phyloP scores from a whole-genome alignment of 2,888 invertebrate species.

The Drosophila pseudotalamancana region DNA sequence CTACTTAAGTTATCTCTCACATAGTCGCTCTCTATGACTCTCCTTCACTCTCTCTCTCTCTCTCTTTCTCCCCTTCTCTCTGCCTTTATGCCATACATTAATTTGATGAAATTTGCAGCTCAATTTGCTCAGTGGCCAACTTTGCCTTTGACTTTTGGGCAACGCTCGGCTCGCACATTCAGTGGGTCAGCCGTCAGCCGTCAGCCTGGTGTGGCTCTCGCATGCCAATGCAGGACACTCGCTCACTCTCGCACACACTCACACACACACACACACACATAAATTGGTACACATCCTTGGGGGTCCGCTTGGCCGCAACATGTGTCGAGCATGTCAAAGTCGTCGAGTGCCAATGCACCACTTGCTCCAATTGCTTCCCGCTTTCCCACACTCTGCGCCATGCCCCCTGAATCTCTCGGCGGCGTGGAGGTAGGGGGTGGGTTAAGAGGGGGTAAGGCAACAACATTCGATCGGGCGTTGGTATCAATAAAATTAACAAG shows the following conservation, averaged over 20 bases:
- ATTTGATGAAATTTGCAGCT: slow-evolving; percentile 14
- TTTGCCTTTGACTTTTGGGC: slow-evolving; percentile 31
- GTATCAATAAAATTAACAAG: slow-evolving; percentile 67
- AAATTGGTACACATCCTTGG: slow-evolving; percentile 16
- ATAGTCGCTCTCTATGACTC: no score
- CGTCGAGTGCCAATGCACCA: slow-evolving; percentile 35
- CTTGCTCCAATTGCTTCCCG: slow-evolving; percentile 26
- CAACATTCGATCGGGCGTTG: slow-evolving; percentile 42
- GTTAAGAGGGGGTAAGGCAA: background rate
- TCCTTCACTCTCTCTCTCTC: background rate
- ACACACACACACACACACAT: slow-evolving; percentile 1
- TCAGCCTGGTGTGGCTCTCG: background rate
- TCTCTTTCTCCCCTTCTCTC: background rate
- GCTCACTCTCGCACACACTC: background rate
- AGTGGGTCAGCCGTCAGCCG: slow-evolving; percentile 16
- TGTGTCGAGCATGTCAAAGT: slow-evolving; percentile 50
- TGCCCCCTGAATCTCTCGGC: background rate
- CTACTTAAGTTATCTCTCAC: no score
- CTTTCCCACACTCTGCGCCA: background rate
- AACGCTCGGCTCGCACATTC: background rate
- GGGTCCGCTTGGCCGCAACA: slow-evolving; percentile 29
- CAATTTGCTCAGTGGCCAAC: slow-evolving; percentile 13
- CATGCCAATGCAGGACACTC: background rate
- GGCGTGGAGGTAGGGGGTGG: background rate
- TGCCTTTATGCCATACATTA: background rate